Evolutionary conservation across 2,113 vertebrate genomes (phyloP).

Genomic region (Prunella fulvescens): DNA sequence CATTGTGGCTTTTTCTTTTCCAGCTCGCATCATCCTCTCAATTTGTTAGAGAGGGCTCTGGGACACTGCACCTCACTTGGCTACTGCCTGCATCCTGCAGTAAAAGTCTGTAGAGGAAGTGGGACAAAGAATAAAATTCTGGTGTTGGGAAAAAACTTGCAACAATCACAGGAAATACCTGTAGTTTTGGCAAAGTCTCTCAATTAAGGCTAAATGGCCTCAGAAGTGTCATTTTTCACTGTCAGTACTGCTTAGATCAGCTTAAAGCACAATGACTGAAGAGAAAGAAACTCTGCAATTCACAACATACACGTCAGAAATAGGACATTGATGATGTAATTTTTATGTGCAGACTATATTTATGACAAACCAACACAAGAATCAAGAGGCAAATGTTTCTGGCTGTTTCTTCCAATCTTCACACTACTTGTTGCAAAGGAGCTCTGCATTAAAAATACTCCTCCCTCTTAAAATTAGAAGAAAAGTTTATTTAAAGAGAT

Average conservation of each 20-base stretch:
- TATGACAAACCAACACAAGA: not conserved
- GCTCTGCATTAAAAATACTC: not conserved
- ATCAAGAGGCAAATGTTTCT: not conserved
- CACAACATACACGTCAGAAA: not conserved
- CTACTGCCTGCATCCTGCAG: conserved; percentile 50
- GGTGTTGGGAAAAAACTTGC: not conserved
- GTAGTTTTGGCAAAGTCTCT: not conserved
- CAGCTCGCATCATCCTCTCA: not conserved
- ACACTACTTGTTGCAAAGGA: not conserved
- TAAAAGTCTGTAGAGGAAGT: conserved; percentile 29
- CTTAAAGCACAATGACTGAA: not conserved
- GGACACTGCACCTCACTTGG: not conserved
- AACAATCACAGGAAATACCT: conserved; percentile 49
- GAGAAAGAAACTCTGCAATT: not conserved
- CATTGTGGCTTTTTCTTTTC: not conserved
- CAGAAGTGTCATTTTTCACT: not conserved
- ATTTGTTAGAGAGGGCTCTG: not conserved
- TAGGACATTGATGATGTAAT: not conserved
- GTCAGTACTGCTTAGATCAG: not conserved
- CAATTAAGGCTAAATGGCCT: not conserved
- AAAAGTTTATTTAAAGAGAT: not conserved
- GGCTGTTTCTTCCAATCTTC: not conserved
- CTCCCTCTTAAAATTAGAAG: not conserved
- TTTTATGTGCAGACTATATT: not conserved
- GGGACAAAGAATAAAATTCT: conserved; percentile 31